Evolutionary conservation across 2,888 invertebrate genomes (phyloP), one percentile per base, ranked within the genome.

Genomic region (Chalcosyrphus nemorum): DNA sequence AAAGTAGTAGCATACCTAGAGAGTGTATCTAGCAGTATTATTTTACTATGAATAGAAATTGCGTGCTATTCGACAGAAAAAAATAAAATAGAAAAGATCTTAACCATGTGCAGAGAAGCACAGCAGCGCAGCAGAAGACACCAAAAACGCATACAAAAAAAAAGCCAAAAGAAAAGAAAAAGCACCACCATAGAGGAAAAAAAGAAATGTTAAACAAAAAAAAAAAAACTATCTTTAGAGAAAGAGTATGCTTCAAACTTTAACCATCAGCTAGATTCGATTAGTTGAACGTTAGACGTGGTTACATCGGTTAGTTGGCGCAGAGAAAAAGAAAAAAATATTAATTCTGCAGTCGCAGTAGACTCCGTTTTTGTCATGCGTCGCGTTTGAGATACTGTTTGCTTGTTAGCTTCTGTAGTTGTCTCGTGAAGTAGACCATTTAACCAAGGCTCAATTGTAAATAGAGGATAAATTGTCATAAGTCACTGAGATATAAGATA

Each of bases 201-300:
- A 81, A 76, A 81, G 81, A 81, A 76, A 71, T 75, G 80, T 17
- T 76, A 50, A 71, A 70, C 66, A 50, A 56, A 77, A 54, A 50
- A 71, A 70, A 59, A 50, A 56, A 77, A 54, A 78, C 61, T 56
- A 45, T 54, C 47, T 52, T 11, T 41, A 4, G 68, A 66, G 77
- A 72, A 78, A 78, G 72, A 72, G 38, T 45, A n/a, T 52, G 35
- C 71, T 75, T 85, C 81, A 81, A 75, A 71, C 56, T 76, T 59
- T 41, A 71, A 21, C 71, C 61, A 72, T 78, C 71, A 71, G 68
- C 77, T 72, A 81, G 47, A 70, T 81, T 71, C 75, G 84, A 77
- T 86, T 86, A 86, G 86, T 86, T 68, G 78, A 75, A 77, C 66
- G 57, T 85, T 86, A 85, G 86, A 81, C 86, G 75, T 81, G 75